Percentiles rank a stretch among this genome's conserved stretches.
Evolutionary conservation across 2,113 vertebrate genomes (phyloP).

Genomic region (Okapia johnstoni): DNA sequence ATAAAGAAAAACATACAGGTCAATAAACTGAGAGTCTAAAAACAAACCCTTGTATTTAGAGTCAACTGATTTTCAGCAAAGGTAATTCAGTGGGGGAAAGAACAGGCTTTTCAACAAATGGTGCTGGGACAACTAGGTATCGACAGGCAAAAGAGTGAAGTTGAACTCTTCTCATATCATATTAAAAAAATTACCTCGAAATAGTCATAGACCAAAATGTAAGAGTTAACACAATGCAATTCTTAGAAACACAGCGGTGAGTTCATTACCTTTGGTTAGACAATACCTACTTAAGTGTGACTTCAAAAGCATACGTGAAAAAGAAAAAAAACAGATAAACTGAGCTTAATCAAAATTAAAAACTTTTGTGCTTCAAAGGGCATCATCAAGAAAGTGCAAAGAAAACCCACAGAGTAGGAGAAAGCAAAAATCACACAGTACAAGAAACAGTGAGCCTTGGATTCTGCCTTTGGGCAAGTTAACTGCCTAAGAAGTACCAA

Average conservation of each 20-base stretch:
- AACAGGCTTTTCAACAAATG: background rate
- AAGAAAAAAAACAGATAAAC: background rate
- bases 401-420: background rate
- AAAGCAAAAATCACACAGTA: background rate
- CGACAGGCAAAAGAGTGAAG: background rate
- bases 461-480: background rate
- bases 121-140: background rate
- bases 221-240: background rate
- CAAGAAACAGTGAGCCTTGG: background rate
- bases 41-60: background rate
- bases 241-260: background rate
- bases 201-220: background rate
- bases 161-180: background rate
- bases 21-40: background rate
- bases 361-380: background rate
- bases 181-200: background rate
- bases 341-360: background rate
- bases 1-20: background rate
- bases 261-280: background rate
- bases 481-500: background rate
- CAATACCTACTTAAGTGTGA: background rate
- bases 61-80: background rate
- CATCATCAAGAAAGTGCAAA: background rate
- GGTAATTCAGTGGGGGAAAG: background rate
- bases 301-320: background rate